phyloP scores from a whole-genome alignment of 2,888 invertebrate genomes.

The Parnassius mnemosyne region DNA sequence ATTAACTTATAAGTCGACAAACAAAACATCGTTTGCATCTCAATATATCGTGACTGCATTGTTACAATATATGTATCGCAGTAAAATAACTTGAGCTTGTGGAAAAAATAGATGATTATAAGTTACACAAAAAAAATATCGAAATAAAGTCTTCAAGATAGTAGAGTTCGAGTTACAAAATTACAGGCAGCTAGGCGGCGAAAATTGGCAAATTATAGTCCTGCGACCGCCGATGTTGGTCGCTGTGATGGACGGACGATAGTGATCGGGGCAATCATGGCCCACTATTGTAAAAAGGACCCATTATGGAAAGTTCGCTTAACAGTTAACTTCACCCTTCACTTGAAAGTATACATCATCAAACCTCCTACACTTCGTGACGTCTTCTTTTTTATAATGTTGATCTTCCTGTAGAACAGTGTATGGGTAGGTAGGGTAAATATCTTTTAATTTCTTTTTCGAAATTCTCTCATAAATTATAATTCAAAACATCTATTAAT shows the following conservation, averaged over 20 bases:
- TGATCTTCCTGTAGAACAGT: background rate
- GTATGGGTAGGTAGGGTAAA: background rate
- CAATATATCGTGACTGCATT: conserved; percentile 33
- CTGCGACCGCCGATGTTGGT: conserved; percentile 54
- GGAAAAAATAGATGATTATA: conserved; percentile 12
- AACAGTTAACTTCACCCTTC: conserved; percentile 33
- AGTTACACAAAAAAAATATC: conserved; percentile 30
- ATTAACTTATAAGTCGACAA: conserved; percentile 49
- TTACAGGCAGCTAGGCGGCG: conserved; percentile 71
- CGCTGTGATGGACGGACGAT: conserved; percentile 53
- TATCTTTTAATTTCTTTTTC: too few species aligned
- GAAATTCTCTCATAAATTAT: too few species aligned
- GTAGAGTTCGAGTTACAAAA: conserved; percentile 60
- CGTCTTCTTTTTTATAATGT: conserved; percentile 8
- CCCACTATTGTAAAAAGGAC: conserved; percentile 54
- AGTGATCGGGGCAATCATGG: conserved; percentile 57
- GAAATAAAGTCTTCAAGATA: conserved; percentile 66
- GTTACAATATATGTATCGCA: background rate
- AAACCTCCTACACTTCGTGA: conserved; percentile 20
- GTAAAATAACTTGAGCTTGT: conserved; percentile 7
- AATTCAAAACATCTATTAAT: too few species aligned
- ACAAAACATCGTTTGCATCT: conserved; percentile 47
- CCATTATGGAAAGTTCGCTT: conserved; percentile 52
- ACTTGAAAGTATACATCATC: conserved; percentile 13
- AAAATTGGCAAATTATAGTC: conserved; percentile 76